Percentiles rank a stretch among this genome's conserved stretches.
These are phyloP conservation scores for Magallana gigas DNA, from an alignment of 1,140 invertebrate genomes.

Conservation along the genomic window DNA sequence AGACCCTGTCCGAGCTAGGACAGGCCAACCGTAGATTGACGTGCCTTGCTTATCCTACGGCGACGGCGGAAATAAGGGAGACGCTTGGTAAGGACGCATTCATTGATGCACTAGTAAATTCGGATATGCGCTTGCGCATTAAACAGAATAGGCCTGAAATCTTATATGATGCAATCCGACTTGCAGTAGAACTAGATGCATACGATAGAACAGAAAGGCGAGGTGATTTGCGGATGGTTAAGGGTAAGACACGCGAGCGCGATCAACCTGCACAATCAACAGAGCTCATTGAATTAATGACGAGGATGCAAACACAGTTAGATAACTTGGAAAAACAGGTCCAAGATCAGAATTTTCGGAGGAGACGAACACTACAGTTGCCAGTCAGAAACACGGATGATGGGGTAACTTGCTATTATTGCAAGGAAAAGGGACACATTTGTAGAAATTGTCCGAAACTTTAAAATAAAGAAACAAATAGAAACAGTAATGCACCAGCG, in stretches of 20 bases:
- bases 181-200: slow-evolving; percentile 16
- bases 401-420: not conserved
- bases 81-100: not conserved
- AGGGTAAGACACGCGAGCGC: not conserved
- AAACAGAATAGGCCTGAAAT: slow-evolving; percentile 2
- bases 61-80: not conserved
- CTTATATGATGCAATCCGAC: slow-evolving; percentile 20
- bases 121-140: slow-evolving; percentile 35
- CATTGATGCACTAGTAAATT: not conserved
- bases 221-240: not conserved
- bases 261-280: no score
- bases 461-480: not conserved
- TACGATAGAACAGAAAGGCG: slow-evolving; percentile 11
- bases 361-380: no score
- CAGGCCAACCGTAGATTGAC: not conserved
- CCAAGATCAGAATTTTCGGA: no score
- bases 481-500: not conserved
- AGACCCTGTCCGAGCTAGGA: no score
- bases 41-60: slow-evolving; percentile 9
- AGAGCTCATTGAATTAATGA: no score
- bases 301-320: no score
- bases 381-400: no score
- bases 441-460: slow-evolving; percentile 9
- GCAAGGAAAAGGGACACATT: not conserved
- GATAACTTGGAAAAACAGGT: no score